Base-by-base conservation (phyloP, 2,113 vertebrate genomes). In the Thalassoma bifasciatum region DNA sequence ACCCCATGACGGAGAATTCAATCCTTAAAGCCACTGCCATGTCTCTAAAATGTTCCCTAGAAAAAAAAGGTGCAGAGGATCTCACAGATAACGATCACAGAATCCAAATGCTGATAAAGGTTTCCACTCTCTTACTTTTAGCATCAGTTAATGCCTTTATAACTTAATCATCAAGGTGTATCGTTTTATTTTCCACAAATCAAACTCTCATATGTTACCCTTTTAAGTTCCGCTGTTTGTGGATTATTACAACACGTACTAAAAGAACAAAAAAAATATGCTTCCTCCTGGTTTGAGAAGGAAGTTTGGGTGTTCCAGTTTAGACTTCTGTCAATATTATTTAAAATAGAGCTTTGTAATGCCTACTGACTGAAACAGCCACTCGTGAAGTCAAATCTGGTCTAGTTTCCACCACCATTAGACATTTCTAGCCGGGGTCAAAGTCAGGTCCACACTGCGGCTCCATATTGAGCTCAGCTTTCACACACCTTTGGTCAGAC, bases 401-500 rank as follows among this genome's bases (percentile, higher is more conserved):
- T 22, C 54, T 2, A 54, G 6, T 65, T 26, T 56, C 34, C 81
- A 74, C 42, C 52, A 7, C 19, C n/a, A 24, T 4, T 6, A 75
- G 49, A 53, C 26, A 17, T 42, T 42, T 38, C 6, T n/a, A 67
- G 44, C 49, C 63, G 34, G 40, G 44, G 56, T n/a, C 30, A 19
- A 56, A 30, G 47, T 13, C 71, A 73, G 63, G 66, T 81, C 74
- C 30, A 12, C 75, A 19, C 19, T 5, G 40, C 44, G 52, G 63
- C 80, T 70, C 66, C 67, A 63, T 64, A 73, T 7, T 44, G 38
- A 72, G 47, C 71, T 69, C 46, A 22, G n/a, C 42, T 46, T 58
- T 84, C 83, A 87, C 69, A 60, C 86, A 67, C 79, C 73, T 91
- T 89, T 87, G 81, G 83, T 91, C 81, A 76, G 64, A 78, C 66